These are phyloP conservation scores for Nicator chloris DNA, from an alignment of 2,113 vertebrate species.

Conservation along the genomic window DNA sequence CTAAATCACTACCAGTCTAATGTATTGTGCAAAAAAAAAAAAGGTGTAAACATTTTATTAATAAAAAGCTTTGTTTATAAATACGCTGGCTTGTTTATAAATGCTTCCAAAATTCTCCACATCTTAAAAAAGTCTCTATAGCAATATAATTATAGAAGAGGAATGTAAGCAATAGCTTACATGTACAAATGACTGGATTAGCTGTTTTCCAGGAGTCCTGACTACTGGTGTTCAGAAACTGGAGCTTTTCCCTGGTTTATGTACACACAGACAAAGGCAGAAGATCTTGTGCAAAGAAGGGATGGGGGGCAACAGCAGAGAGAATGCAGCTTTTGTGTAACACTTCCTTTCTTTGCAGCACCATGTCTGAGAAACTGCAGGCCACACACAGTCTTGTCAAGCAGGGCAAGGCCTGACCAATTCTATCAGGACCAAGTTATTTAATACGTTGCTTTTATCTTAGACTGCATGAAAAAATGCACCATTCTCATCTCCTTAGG, in stretches of 20 bases:
- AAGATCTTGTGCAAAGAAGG: background rate
- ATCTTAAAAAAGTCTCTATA: background rate
- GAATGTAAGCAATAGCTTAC: background rate
- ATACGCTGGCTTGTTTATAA: background rate
- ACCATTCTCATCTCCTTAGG: background rate
- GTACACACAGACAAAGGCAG: background rate
- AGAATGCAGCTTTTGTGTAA: slow-evolving; percentile 36
- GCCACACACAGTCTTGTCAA: background rate
- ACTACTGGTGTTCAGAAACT: background rate
- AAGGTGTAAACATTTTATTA: slow-evolving; percentile 86
- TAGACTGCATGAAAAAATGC: background rate
- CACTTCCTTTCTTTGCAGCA: background rate
- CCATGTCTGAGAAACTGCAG: background rate
- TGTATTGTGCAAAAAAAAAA: slow-evolving; percentile 72
- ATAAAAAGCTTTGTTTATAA: slow-evolving; percentile 80
- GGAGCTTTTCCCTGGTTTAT: background rate
- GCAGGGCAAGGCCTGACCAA: background rate
- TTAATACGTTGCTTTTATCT: background rate
- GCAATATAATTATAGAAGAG: background rate
- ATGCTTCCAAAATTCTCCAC: background rate
- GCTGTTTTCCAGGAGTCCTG: background rate
- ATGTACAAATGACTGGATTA: background rate
- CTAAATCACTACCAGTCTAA: slow-evolving; percentile 65
- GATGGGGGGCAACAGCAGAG: background rate
- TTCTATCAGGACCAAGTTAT: background rate